A percentile compares a stretch with the other conserved stretches of the same genome.
phyloP scores from a whole-genome alignment of 2,797 vertebrate genomes.

The Tapera naevia region DNA sequence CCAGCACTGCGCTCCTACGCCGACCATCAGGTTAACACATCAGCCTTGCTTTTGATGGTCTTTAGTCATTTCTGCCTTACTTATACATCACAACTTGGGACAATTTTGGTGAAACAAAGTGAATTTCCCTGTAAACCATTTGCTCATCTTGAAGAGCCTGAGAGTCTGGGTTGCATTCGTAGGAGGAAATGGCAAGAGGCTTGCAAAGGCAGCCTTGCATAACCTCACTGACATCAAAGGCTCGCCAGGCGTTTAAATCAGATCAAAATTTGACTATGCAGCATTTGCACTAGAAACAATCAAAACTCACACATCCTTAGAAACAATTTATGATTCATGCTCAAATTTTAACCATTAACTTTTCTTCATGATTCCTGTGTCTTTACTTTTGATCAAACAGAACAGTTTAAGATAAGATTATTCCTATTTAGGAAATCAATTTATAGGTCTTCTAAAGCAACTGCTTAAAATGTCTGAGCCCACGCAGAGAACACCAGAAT shows the following conservation, averaged over 20 bases:
- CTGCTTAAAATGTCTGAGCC: neutral
- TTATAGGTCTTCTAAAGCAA: neutral
- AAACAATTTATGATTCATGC: neutral
- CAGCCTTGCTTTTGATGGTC: neutral
- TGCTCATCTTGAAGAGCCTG: slow-evolving; percentile 6
- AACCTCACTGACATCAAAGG: slow-evolving; percentile 53
- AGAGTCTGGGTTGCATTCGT: slow-evolving; percentile 32
- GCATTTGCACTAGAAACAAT: slow-evolving; percentile 12
- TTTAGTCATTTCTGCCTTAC: neutral
- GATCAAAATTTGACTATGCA: slow-evolving; percentile 10
- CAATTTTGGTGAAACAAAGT: neutral
- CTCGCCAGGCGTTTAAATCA: neutral
- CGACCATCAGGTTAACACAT: neutral
- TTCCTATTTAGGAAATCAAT: neutral
- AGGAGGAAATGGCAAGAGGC: slow-evolving; percentile 30
- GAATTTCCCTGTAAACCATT: neutral
- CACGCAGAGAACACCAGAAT: neutral
- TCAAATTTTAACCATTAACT: neutral
- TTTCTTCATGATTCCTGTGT: neutral
- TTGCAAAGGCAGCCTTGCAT: slow-evolving; percentile 27
- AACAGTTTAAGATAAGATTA: neutral
- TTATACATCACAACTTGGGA: neutral
- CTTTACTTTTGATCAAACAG: neutral
- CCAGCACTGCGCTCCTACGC: rapidly evolving
- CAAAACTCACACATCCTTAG: neutral